phyloP scores from a whole-genome alignment of 2,888 invertebrate species.

The Parelbella ahira region DNA sequence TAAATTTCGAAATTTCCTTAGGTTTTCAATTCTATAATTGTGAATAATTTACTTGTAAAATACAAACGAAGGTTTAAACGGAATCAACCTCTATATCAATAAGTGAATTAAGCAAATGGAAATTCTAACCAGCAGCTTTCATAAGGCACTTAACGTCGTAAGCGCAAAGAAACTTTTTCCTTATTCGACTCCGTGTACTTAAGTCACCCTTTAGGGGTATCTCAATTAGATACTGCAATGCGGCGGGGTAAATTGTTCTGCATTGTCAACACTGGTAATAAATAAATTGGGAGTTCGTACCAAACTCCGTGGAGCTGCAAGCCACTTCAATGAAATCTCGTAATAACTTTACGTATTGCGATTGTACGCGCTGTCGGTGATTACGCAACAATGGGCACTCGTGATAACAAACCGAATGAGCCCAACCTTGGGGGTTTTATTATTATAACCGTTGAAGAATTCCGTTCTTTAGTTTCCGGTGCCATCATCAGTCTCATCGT shows the following conservation, averaged over 20 bases:
- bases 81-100: slow-evolving; percentile 4
- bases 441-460: too few species aligned
- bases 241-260: slow-evolving; percentile 27
- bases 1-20: too few species aligned
- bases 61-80: too few species aligned
- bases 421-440: too few species aligned
- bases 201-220: slow-evolving; percentile 22
- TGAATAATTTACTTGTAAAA: too few species aligned
- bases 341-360: too few species aligned
- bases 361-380: too few species aligned
- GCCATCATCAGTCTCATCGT: too few species aligned
- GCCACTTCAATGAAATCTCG: slow-evolving; percentile 33
- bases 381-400: too few species aligned
- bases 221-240: slow-evolving; percentile 29
- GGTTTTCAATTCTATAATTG: too few species aligned
- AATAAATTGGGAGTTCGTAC: slow-evolving; percentile 39
- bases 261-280: slow-evolving; percentile 41
- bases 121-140: slow-evolving; percentile 5
- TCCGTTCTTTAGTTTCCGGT: too few species aligned
- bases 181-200: slow-evolving; percentile 13
- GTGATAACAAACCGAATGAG: too few species aligned
- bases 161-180: slow-evolving; percentile 20
- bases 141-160: slow-evolving; percentile 4
- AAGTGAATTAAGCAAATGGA: slow-evolving; percentile 10
- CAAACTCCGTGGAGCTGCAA: slow-evolving; percentile 32